Base-by-base conservation (phyloP, 2,113 vertebrate species). In the Psittacula cyanocephala region DNA sequence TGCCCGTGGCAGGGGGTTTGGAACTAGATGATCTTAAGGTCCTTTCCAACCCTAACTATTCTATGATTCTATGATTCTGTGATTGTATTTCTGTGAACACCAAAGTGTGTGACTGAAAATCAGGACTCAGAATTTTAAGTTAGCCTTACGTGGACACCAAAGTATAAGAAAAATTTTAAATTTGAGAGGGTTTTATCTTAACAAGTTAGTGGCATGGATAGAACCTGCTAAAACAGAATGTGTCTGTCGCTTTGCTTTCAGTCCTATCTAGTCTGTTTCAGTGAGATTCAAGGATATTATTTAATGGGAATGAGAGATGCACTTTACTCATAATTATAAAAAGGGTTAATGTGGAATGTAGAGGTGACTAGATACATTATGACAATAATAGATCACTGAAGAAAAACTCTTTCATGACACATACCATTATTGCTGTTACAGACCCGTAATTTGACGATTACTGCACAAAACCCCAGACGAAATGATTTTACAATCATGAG, bases 401-500 rank as follows among this genome's bases (percentile, higher is more conserved):
- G 62, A 95, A 94, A 83, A 88, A 78, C 77, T 90, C 27, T 89
- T 96, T 93, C 82, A 97, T 52, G 62, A 93, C 53, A 88, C 52
- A n/a, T 89, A 95, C 80, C 84, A 90, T 86, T 86, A 85, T 57
- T 88, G 59, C 37, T 70, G 77, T 94, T 96, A 82, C 78, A 93
- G 84, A 85, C 59, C 80, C 13, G 9, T 95, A 88, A 95, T 97
- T 98, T 96, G 76, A 94, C 93, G 88, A 97, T 95, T 88, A 91
- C 79, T 76, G 70, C 91, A 92, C 62, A 85, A 69, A 96, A 95
- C 35, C 55, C n/a, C 79, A 93, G 91, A 92, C 41, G 2, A 96
- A 97, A 92, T 90, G 60, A 88, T 96, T 97, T 97, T 95, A 78
- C 81, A 89, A 78, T 89, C 37, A 28, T 13, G 23, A 62, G 50